These are phyloP conservation scores for Congeria kusceri DNA, from an alignment of 2,888 invertebrate species.

Conservation along the genomic window DNA sequence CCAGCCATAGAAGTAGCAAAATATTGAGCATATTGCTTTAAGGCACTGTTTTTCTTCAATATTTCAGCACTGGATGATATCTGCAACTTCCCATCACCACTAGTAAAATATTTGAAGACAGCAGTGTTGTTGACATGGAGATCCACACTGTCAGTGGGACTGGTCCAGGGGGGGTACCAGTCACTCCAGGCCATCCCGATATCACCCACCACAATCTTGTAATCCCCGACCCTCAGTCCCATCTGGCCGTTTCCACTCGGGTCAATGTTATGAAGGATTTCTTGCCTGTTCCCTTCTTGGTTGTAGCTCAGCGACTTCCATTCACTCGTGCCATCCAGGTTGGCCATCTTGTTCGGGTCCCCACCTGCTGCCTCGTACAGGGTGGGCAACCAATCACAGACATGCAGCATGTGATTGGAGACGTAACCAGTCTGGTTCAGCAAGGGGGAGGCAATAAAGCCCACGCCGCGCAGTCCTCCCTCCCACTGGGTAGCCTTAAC, in stretches of 20 bases:
- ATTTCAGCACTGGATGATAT: constrained; percentile 87
- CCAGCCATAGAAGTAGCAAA: constrained; percentile 14
- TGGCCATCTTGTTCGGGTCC: constrained; percentile 64
- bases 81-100: background rate
- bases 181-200: constrained; percentile 71
- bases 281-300: constrained; percentile 88
- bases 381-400: constrained; percentile 96
- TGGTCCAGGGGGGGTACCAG: constrained; percentile 80
- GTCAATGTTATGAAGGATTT: constrained; percentile 86
- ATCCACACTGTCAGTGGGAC: constrained; percentile 56
- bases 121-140: constrained; percentile 56
- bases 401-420: constrained; percentile 91
- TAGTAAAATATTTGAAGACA: constrained; percentile 20
- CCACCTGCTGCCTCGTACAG: constrained; percentile 90
- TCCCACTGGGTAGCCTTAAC: constrained; percentile 87
- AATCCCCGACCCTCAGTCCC: constrained; percentile 79
- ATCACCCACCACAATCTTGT: constrained; percentile 80
- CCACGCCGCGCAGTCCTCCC: constrained; percentile 93
- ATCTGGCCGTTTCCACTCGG: constrained; percentile 64
- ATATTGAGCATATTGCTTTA: constrained; percentile 9
- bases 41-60: background rate
- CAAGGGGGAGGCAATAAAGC: constrained; percentile 91
- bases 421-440: constrained; percentile 88
- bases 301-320: constrained; percentile 91
- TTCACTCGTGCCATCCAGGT: constrained; percentile 90